phyloP scores from a whole-genome alignment of 1,140 invertebrate species.

The Wasmannia auropunctata region DNA sequence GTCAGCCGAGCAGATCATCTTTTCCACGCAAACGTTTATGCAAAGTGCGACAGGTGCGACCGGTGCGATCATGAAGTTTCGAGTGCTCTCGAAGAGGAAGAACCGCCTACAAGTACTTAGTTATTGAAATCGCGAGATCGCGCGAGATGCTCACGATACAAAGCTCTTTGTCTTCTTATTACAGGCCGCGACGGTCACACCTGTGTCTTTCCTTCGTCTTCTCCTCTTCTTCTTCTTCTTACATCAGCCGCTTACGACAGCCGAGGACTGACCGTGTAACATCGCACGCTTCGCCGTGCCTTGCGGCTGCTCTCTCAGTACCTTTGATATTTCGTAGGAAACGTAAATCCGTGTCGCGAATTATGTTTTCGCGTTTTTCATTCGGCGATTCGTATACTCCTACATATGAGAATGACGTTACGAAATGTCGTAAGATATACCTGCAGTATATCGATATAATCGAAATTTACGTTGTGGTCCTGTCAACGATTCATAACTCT shows the following conservation, averaged over 20 bases:
- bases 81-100: background rate
- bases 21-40: background rate
- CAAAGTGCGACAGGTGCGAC: slow-evolving; percentile 16
- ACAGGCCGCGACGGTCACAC: background rate
- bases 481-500: background rate
- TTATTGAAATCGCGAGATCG: slow-evolving; percentile 18
- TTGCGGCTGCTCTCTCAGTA: slow-evolving; percentile 1
- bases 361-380: background rate
- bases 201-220: slow-evolving; percentile 1
- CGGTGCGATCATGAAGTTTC: background rate
- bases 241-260: slow-evolving; percentile 18
- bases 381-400: background rate
- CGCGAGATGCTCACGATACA: background rate
- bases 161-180: slow-evolving; percentile 32
- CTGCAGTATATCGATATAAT: background rate
- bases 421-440: slow-evolving; percentile 1
- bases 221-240: background rate
- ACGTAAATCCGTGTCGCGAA: background rate
- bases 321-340: slow-evolving; percentile 31
- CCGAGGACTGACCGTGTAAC: slow-evolving; percentile 5
- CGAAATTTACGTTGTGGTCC: background rate
- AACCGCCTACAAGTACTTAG: background rate
- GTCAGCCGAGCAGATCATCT: background rate
- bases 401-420: background rate
- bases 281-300: background rate